Base-by-base conservation (phyloP, 2,888 invertebrate species). In the Brachypalpus laphriformis region DNA sequence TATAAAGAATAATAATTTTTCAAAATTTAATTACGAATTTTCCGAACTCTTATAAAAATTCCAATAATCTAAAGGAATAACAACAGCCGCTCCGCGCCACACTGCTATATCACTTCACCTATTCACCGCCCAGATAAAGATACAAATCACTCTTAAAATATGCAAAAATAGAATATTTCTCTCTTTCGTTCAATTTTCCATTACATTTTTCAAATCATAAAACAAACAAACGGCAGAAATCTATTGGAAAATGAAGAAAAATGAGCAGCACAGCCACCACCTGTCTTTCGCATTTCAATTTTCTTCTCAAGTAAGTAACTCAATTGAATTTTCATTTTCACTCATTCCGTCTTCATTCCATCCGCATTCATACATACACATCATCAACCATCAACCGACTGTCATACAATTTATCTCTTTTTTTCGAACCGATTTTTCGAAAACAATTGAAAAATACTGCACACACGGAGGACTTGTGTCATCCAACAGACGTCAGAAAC, bases 401-500 rank as follows among this genome's bases (percentile, higher is more conserved):
- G 87, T 87, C 88, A 89, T 87, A 85, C 87, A 88, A 89, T 89
- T 88, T 88, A 80, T 70, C 56, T 56, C 25, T 25, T 40, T 14
- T 47, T 80, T n/a, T 1, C 40, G 34, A 78, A 63, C 72, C 82
- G 22, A 18, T 59, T 72, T 54, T 72, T 54, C 25, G 11, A 54
- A 75, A 76, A 76, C 65, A 81, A 80, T 80, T 56, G 74, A 80
- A 75, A 78, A 65, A 31, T 8, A 65, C 59, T 66, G 65, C 42
- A 57, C 59, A 59, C n/a, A 59, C 57, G 25, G 11, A 22, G 34
- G 31, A 61, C 61, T n/a, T 49, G 40, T 71, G 51, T 31, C 40
- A 34, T 42, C 20, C 11, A 47, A 28, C 61, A 83, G 57, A 65
- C 54, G 61, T 66, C 70, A 75, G 54, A 8, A 51, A 65, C 25